Evolutionary conservation across 2,797 vertebrate genomes (phyloP).

Genomic region (Pseudochromis fuscus): DNA sequence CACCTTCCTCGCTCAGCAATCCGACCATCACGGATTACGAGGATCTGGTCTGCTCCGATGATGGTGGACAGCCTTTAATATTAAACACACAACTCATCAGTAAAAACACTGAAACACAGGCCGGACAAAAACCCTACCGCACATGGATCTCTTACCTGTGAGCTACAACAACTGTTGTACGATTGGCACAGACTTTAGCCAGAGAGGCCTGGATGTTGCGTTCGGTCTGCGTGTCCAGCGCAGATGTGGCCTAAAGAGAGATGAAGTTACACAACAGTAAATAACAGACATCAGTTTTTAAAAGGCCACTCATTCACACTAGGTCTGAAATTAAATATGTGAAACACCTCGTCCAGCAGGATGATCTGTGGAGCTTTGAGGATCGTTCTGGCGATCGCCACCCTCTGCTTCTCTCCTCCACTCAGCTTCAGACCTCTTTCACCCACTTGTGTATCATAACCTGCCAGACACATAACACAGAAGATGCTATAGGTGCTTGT

Average conservation of each 20-base stretch:
- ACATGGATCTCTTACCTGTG: conserved; percentile 87
- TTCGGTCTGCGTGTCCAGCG: conserved; percentile 95
- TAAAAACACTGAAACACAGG: too few species aligned
- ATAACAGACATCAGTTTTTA: background rate
- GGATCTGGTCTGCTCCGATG: conserved; percentile 93
- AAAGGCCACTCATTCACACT: background rate
- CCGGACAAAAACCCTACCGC: too few species aligned
- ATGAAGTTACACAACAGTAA: background rate
- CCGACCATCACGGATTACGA: conserved; percentile 90
- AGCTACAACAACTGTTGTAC: conserved; percentile 93
- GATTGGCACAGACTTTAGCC: conserved; percentile 90
- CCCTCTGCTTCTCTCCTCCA: conserved; percentile 96
- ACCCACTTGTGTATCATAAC: conserved; percentile 93
- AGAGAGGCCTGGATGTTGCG: conserved; percentile 96
- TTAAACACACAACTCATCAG: too few species aligned
- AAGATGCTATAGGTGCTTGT: background rate
- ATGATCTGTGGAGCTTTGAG: conserved; percentile 94
- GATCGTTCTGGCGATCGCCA: conserved; percentile 96
- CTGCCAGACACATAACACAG: conserved; percentile 66
- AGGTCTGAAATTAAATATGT: too few species aligned
- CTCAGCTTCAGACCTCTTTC: conserved; percentile 97
- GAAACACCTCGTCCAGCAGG: conserved; percentile 92
- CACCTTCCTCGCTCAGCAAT: conserved; percentile 92
- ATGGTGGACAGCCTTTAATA: conserved; percentile 92
- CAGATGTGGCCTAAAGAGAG: conserved; percentile 90